phyloP scores from a whole-genome alignment of 2,888 invertebrate genomes.

The Andrena hattorfiana region DNA sequence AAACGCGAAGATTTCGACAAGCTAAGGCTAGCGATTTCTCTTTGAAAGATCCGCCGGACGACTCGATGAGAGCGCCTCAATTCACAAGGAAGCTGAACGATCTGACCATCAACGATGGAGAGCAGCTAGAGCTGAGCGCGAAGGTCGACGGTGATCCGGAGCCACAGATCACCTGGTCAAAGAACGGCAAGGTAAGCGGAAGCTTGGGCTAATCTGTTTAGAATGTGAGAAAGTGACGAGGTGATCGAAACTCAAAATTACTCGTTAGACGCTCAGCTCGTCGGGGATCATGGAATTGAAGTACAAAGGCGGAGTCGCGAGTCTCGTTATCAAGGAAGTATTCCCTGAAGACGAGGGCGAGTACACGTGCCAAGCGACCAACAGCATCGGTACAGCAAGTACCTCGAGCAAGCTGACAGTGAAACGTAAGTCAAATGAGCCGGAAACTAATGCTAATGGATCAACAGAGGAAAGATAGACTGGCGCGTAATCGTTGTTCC shows the following conservation, averaged over 20 bases:
- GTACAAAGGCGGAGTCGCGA: constrained; percentile 95
- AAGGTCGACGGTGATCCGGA: constrained; percentile 97
- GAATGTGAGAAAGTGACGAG: too few relatives aligned
- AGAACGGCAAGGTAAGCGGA: constrained; percentile 90
- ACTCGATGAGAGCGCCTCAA: constrained; percentile 94
- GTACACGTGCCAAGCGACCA: constrained; percentile 95
- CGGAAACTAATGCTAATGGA: too few relatives aligned
- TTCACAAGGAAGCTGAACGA: constrained; percentile 92
- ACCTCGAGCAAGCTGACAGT: constrained; percentile 94
- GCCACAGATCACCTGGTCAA: constrained; percentile 95
- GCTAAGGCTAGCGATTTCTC: neutral
- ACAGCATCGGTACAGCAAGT: constrained; percentile 94
- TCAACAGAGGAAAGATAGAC: too few relatives aligned
- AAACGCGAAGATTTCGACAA: neutral
- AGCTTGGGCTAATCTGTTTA: neutral
- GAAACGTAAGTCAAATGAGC: constrained; percentile 89
- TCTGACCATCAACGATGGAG: constrained; percentile 94
- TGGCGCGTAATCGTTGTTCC: too few relatives aligned
- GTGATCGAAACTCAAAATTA: neutral
- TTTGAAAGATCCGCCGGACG: constrained; percentile 92
- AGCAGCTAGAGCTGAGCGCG: constrained; percentile 92
- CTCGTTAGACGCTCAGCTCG: constrained; percentile 87
- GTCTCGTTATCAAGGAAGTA: constrained; percentile 95
- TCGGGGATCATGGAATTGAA: constrained; percentile 95
- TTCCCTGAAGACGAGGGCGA: constrained; percentile 98